phyloP scores from a whole-genome alignment of 2,888 invertebrate genomes.

The Alsophila aescularia region DNA sequence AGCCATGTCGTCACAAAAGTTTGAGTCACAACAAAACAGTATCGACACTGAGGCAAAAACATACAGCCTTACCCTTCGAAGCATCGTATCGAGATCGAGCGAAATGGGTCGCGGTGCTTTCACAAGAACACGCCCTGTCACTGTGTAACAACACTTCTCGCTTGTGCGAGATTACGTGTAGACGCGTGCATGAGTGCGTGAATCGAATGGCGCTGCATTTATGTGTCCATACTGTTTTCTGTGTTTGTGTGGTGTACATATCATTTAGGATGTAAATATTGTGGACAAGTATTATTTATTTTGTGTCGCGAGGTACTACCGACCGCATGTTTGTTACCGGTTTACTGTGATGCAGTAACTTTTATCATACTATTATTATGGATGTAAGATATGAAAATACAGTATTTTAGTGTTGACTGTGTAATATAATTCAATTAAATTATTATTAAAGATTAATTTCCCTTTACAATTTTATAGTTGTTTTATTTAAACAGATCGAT shows the following conservation, averaged over 20 bases:
- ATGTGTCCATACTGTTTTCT: constrained; percentile 21
- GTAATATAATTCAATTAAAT: constrained; percentile 80
- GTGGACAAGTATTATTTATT: constrained; percentile 74
- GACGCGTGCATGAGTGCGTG: constrained; percentile 25
- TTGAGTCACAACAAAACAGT: constrained; percentile 24
- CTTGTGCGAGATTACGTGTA: constrained; percentile 16
- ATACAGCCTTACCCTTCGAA: constrained; percentile 26
- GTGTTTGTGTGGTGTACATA: constrained; percentile 70
- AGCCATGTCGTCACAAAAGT: constrained; percentile 34
- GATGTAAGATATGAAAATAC: constrained; percentile 69
- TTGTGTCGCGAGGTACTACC: constrained; percentile 30
- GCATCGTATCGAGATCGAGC: constrained; percentile 6
- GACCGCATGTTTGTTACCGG: constrained; percentile 49
- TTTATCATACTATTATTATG: constrained; percentile 52
- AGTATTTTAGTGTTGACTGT: constrained; percentile 83
- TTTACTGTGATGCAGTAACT: constrained; percentile 75
- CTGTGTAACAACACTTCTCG: constrained; percentile 27
- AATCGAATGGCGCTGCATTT: constrained; percentile 2
- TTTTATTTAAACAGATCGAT: constrained; percentile 39
- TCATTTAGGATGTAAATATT: constrained; percentile 78
- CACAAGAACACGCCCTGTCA: constrained; percentile 9
- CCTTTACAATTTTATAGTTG: constrained; percentile 49
- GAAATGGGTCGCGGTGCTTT: constrained; percentile 13
- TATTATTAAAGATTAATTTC: constrained; percentile 78
- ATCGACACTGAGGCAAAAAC: constrained; percentile 16